These are phyloP conservation scores for Ciconia stormi DNA, from an alignment of 2,113 vertebrate species.

Conservation along the genomic window DNA sequence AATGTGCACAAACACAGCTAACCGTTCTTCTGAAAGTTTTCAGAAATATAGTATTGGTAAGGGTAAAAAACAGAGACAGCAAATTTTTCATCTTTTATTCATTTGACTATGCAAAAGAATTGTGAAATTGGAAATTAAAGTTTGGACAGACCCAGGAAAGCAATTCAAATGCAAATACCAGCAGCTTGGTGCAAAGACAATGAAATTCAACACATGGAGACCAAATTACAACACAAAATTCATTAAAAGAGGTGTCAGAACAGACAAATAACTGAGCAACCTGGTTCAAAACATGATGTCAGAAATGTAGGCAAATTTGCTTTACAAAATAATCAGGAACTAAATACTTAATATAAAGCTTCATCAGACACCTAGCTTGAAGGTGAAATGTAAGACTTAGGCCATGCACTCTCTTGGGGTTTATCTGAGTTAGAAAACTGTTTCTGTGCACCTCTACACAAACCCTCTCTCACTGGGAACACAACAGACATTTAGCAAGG, in stretches of 20 bases:
- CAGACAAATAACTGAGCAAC: background rate
- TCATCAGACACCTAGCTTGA: background rate
- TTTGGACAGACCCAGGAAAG: constrained; percentile 12
- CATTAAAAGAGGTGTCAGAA: constrained; percentile 11
- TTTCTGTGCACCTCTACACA: background rate
- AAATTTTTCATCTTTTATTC: constrained; percentile 60
- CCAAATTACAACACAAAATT: background rate
- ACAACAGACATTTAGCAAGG: background rate
- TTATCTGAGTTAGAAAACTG: background rate
- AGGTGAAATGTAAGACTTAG: background rate
- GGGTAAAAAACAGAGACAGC: background rate
- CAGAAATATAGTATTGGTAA: background rate
- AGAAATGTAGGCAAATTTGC: background rate
- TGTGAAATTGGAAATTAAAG: constrained; percentile 19
- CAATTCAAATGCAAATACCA: constrained; percentile 62
- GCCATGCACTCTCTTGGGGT: background rate
- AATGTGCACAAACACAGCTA: background rate
- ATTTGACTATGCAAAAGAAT: constrained; percentile 12
- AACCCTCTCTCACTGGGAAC: background rate
- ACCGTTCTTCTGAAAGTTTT: background rate
- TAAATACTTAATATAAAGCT: background rate
- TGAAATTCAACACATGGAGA: constrained; percentile 28
- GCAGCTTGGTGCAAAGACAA: background rate
- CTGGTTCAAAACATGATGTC: background rate
- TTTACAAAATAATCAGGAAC: background rate